These are phyloP conservation scores for Piliocolobus tephrosceles DNA, from an alignment of 2,113 vertebrate genomes.

Conservation along the genomic window DNA sequence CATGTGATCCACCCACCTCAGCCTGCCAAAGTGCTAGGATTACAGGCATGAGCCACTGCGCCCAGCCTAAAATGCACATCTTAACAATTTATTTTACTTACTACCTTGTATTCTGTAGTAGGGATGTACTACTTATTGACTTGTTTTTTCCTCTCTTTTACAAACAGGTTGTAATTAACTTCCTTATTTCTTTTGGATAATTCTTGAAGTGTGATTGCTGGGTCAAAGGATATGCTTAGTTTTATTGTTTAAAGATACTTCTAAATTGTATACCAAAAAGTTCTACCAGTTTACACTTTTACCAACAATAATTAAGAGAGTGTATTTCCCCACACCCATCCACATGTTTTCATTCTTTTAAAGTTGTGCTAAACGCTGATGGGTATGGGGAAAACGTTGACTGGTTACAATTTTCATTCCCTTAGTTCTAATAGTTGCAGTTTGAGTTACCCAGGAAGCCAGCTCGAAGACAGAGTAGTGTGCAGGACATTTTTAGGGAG, in stretches of 20 bases:
- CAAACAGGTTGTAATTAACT: background rate
- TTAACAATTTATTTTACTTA: constrained; percentile 10
- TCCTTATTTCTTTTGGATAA: background rate
- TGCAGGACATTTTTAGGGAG: background rate
- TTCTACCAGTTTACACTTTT: background rate
- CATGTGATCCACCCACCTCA: no score
- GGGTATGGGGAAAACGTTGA: accelerated
- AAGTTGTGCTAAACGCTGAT: background rate
- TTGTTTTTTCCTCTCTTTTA: background rate
- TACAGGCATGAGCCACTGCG: no score
- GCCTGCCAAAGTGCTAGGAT: no score
- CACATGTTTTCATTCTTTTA: constrained; percentile 31
- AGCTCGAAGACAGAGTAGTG: background rate
- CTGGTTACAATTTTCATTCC: background rate
- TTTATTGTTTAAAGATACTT: constrained; percentile 24
- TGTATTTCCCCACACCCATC: background rate
- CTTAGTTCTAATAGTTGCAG: background rate
- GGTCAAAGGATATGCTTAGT: background rate
- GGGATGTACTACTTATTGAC: background rate
- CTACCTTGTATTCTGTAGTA: background rate
- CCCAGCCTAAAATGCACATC: background rate
- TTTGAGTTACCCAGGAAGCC: background rate
- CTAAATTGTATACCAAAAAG: background rate
- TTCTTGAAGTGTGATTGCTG: constrained; percentile 14
- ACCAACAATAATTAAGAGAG: background rate